phyloP scores from a whole-genome alignment of 1,140 invertebrate species.

The Lethocerus indicus region DNA sequence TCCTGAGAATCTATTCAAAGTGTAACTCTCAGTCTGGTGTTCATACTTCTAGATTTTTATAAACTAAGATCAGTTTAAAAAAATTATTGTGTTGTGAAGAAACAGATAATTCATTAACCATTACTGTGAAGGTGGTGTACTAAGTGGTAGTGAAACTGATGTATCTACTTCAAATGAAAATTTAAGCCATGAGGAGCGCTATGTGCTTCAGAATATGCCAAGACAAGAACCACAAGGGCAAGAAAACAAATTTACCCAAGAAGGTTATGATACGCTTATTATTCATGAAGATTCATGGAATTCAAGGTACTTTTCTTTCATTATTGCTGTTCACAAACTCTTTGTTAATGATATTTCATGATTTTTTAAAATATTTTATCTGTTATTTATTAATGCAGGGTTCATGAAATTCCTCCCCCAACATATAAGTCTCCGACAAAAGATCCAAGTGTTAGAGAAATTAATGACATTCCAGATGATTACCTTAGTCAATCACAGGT shows the following conservation, averaged over 20 bases:
- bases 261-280: conserved; percentile 63
- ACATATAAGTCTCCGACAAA: conserved; percentile 5
- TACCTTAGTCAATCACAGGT: conserved; percentile 61
- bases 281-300: conserved; percentile 53
- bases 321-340: too few relatives aligned
- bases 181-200: conserved; percentile 66
- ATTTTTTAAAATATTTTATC: too few relatives aligned
- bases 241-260: conserved; percentile 60
- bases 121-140: conserved; percentile 32
- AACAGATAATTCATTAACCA: too few relatives aligned
- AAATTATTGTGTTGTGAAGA: background rate
- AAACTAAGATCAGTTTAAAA: conserved; percentile 2
- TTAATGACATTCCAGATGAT: conserved; percentile 70
- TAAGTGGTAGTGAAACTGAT: conserved; percentile 78
- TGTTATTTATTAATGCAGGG: background rate
- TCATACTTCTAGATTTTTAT: too few relatives aligned
- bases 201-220: conserved; percentile 62
- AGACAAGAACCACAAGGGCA: conserved; percentile 85
- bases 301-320: conserved; percentile 34
- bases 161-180: conserved; percentile 81
- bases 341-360: too few relatives aligned
- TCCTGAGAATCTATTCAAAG: too few relatives aligned
- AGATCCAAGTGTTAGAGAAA: conserved; percentile 38
- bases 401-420: conserved; percentile 9
- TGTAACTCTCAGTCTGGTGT: too few relatives aligned